These are phyloP conservation scores for Teleogryllus occipitalis DNA, from an alignment of 1,140 invertebrate genomes.

Conservation along the genomic window DNA sequence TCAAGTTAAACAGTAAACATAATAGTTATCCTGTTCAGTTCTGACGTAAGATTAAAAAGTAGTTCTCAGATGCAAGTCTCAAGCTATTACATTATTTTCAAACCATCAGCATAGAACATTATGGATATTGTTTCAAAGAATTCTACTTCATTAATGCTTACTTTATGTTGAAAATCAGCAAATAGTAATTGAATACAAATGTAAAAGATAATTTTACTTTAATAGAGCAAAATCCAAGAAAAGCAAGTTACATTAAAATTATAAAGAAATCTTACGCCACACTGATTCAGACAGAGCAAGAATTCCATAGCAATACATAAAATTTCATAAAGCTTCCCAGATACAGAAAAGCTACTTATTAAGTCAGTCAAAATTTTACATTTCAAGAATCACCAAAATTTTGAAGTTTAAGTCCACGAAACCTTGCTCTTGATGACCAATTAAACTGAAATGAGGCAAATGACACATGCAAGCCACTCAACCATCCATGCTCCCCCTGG, in stretches of 20 bases:
- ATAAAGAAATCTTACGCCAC: background rate
- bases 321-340: background rate
- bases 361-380: background rate
- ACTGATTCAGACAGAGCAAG: background rate
- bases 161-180: no score
- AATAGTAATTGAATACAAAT: no score
- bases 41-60: slow-evolving; percentile 8
- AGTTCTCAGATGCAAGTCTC: slow-evolving; percentile 5
- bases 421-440: background rate
- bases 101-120: background rate
- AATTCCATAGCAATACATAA: background rate
- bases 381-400: background rate
- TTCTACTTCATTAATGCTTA: no score
- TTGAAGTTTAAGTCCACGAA: background rate
- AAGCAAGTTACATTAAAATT: background rate
- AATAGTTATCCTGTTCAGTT: background rate
- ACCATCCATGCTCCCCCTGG: background rate
- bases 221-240: background rate
- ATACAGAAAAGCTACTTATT: background rate
- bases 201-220: no score
- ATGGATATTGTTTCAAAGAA: background rate
- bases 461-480: background rate
- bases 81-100: background rate
- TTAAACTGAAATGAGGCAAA: background rate
- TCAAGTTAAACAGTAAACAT: slow-evolving; percentile 6